Evolutionary conservation across 2,113 vertebrate species (phyloP), one percentile per base, ranked within the genome.

Genomic region (Archocentrus centrarchus): DNA sequence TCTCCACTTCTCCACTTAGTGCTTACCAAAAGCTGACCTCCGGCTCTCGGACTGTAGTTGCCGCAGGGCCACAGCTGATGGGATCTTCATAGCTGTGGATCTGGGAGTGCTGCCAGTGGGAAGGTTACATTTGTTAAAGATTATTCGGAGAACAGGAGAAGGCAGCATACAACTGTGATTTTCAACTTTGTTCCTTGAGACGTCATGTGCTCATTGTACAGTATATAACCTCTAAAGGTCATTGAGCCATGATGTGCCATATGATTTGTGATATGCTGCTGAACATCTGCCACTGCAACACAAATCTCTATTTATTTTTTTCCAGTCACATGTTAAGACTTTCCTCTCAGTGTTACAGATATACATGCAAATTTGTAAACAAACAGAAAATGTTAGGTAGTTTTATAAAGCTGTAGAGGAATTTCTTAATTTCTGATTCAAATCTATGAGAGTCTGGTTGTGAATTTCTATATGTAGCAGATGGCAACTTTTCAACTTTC

Each of bases 51-150:
- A 86, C 89, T 59, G 22, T 53, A 60, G 78, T 81, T 58, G 4
- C 76, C 1, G 11, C 44, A 47, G 81, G 57, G 53, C 80, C 77
- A 17, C 39, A 77, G 57, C 92, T 87, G 88, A 92, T 91, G 89
- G 82, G 88, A 83, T 83, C 32, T 83, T 86, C 47, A 66, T 68
- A 39, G 86, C 87, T 84, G 58, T 57, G n/a, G 57, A 50, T 88
- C 87, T 92, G 90, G 89, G 93, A 93, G 82, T 15, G 59, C 57
- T 86, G 92, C 94, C 91, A 93, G 82, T 58, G 66, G 77, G 59
- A 70, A 63, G 11, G 68, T 63, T 85, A 55, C 47, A 59, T 39
- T 44, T 78, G 17, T 60, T 59, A 32, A 37, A 47, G 30, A 86
- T 57, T 15, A 47, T 87, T 89, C 81, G 62, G 15, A 86, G 14